Evolutionary conservation across 2,797 vertebrate species (phyloP).

Genomic region (Chiroxiphia lanceolata): DNA sequence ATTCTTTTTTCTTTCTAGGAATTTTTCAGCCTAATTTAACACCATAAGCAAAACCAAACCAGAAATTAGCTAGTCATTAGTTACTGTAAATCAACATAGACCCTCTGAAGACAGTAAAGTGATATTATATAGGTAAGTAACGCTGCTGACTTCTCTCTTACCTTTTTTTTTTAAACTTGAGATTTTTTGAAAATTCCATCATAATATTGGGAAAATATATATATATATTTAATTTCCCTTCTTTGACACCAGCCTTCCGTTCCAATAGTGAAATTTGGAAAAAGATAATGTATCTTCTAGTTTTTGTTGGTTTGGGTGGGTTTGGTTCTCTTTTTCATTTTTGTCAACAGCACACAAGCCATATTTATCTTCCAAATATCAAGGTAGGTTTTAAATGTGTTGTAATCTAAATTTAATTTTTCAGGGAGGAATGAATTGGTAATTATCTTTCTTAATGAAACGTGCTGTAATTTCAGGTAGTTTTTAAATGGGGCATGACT

Average conservation of each 20-base stretch:
- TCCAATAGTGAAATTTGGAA: not conserved
- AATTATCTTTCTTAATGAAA: conserved; percentile 70
- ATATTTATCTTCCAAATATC: conserved; percentile 22
- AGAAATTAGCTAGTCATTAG: not conserved
- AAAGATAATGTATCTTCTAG: not conserved
- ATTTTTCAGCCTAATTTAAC: not conserved
- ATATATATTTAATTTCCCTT: not conserved
- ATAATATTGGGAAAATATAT: not conserved
- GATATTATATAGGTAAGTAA: not conserved
- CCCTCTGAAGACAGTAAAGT: not conserved
- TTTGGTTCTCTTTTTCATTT: not conserved
- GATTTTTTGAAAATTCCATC: not conserved
- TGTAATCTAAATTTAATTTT: conserved; percentile 23
- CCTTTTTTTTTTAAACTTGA: not conserved
- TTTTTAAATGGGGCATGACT: conserved; percentile 60
- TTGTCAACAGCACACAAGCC: not conserved
- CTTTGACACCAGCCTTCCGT: not conserved
- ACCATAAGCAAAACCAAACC: not conserved
- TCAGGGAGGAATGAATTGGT: conserved; percentile 24
- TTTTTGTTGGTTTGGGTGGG: not conserved
- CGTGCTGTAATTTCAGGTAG: conserved; percentile 49
- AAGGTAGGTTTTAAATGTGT: not conserved
- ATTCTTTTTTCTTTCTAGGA: not conserved
- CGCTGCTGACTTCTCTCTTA: not conserved
- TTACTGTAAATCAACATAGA: not conserved